Conservation (phyloP, 2,888 invertebrate genomes). For the Zhengitettix transpicula region DNA sequence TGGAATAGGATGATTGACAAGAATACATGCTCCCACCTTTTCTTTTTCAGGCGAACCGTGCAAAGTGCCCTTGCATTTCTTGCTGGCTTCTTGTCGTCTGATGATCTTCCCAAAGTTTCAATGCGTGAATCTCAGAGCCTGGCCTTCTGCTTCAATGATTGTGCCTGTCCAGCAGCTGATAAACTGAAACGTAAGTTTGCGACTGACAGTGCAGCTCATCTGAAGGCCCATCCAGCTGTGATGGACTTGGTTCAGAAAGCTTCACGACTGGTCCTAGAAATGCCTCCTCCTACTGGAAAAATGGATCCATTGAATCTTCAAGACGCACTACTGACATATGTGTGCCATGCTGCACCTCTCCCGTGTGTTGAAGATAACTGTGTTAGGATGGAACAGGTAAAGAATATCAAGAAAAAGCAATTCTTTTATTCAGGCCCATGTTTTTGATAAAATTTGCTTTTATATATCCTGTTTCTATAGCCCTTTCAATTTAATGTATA, state of each 20-base stretch:
- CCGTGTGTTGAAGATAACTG: constrained; percentile 44
- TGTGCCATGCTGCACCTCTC: constrained; percentile 66
- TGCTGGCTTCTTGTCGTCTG: constrained; percentile 50
- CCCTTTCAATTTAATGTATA: too few relatives aligned
- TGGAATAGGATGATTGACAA: too few relatives aligned
- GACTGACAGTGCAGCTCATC: constrained; percentile 41
- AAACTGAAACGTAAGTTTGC: constrained; percentile 30
- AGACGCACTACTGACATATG: constrained; percentile 68
- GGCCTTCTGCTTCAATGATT: constrained; percentile 72
- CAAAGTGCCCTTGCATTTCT: constrained; percentile 74
- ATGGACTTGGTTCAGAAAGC: constrained; percentile 48
- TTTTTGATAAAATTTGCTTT: too few relatives aligned
- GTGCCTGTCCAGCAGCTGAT: constrained; percentile 59
- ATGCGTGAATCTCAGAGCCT: constrained; percentile 65
- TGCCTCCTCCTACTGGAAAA: constrained; percentile 38
- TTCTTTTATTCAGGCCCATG: too few relatives aligned
- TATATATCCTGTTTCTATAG: too few relatives aligned
- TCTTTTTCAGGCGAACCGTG: constrained; percentile 50
- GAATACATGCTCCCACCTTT: too few relatives aligned
- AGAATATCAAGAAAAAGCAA: too few relatives aligned
- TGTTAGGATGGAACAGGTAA: constrained; percentile 8
- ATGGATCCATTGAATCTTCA: constrained; percentile 53
- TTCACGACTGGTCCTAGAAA: constrained; percentile 47
- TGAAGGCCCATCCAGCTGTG: constrained; percentile 59
- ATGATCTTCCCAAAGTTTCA: constrained; percentile 33